A percentile compares a stretch with the other conserved stretches of the same genome.
Evolutionary conservation across 2,888 invertebrate genomes (phyloP).

Genomic region (Chymomyza procnemis): DNA sequence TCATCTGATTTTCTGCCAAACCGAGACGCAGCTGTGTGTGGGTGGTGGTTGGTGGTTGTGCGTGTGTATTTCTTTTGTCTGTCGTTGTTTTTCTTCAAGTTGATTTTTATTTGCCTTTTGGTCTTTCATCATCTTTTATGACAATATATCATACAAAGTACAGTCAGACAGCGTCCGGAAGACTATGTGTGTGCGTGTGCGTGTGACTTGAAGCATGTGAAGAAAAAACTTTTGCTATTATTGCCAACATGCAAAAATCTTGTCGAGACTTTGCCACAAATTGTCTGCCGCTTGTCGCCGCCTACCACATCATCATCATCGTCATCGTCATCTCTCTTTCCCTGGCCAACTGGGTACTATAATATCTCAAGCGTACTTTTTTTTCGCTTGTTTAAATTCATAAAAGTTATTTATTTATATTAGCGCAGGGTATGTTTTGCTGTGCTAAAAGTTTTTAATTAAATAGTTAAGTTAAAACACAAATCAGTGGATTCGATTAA

Average conservation of each 20-base stretch:
- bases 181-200: too few relatives aligned
- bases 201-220: slow-evolving; percentile 10
- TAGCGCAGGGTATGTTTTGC: slow-evolving; percentile 15
- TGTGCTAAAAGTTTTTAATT: slow-evolving; percentile 70
- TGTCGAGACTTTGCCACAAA: slow-evolving; percentile 10
- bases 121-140: slow-evolving; percentile 67
- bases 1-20: slow-evolving; percentile 57
- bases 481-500: neutral
- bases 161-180: neutral
- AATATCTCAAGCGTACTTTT: neutral
- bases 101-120: slow-evolving; percentile 63
- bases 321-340: neutral
- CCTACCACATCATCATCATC: too few relatives aligned
- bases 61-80: slow-evolving; percentile 7
- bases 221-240: slow-evolving; percentile 62
- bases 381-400: neutral
- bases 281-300: neutral
- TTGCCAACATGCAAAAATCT: slow-evolving; percentile 66
- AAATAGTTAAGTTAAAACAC: slow-evolving; percentile 56
- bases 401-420: neutral
- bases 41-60: too few relatives aligned
- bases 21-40: slow-evolving; percentile 33
- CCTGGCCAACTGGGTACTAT: neutral
- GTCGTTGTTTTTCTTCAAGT: slow-evolving; percentile 34
- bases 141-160: slow-evolving; percentile 58